phyloP scores from a whole-genome alignment of 2,888 invertebrate species.

The Scaptomyza flava region DNA sequence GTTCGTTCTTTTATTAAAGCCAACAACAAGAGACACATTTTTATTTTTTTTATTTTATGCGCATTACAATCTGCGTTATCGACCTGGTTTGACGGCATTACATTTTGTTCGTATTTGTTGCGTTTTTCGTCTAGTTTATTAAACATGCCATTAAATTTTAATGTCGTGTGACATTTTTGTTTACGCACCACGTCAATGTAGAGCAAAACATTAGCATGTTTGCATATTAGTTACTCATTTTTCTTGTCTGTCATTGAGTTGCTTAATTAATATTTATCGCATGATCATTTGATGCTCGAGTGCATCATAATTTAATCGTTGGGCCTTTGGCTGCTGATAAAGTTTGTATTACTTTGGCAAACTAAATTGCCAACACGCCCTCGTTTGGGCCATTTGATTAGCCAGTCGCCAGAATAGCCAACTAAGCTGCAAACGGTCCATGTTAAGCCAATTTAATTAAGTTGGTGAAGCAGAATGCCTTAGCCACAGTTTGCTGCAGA shows the following conservation, averaged over 20 bases:
- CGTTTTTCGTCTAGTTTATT: conserved; percentile 31
- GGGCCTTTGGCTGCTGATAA: conserved; percentile 39
- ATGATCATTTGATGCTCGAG: conserved; percentile 24
- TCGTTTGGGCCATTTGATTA: conserved; percentile 63
- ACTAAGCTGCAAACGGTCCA: conserved; percentile 44
- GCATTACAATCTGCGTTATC: conserved; percentile 56
- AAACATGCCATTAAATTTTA: conserved; percentile 68
- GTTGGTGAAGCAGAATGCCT: conserved; percentile 57
- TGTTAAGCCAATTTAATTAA: conserved; percentile 70
- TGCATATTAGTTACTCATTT: conserved; percentile 58
- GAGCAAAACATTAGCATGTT: conserved; percentile 66
- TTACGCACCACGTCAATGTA: conserved; percentile 60
- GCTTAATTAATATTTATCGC: conserved; percentile 71
- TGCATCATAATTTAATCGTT: conserved; percentile 44
- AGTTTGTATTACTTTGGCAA: conserved; percentile 22
- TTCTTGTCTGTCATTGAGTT: conserved; percentile 57
- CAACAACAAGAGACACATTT: conserved; percentile 11
- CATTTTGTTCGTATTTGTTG: conserved; percentile 45
- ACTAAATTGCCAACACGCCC: conserved; percentile 42
- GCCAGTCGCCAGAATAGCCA: conserved; percentile 13
- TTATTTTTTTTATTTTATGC: conserved; percentile 18
- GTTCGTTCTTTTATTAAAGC: conserved; percentile 38
- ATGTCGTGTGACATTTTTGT: conserved; percentile 69
- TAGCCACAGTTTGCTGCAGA: conserved; percentile 45
- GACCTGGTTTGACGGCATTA: conserved; percentile 62